A percentile compares a stretch with the other conserved stretches of the same genome.
Conservation (phyloP, 2,113 vertebrate genomes). For the Muntiacus muntjak region DNA sequence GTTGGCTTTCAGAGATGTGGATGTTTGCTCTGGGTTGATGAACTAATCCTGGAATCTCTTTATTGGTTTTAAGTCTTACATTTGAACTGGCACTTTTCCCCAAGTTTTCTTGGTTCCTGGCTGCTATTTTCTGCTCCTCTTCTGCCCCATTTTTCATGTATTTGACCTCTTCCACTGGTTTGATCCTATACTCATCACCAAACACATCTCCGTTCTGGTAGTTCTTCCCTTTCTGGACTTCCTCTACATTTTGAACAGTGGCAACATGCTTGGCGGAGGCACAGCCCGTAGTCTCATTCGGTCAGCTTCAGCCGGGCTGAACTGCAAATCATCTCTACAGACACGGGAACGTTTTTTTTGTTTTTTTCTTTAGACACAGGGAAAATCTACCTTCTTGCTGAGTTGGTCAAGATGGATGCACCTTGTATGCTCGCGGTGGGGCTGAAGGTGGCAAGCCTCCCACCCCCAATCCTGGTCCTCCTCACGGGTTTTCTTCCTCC, state of each 20-base stretch:
- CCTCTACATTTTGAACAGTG: slow-evolving; percentile 98
- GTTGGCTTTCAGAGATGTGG: too few relatives aligned
- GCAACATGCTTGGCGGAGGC: slow-evolving; percentile 99
- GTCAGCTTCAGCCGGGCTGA: slow-evolving; percentile 84
- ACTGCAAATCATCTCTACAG: slow-evolving; percentile 90
- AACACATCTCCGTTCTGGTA: slow-evolving; percentile 98
- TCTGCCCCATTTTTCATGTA: too few relatives aligned
- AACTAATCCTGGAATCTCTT: too few relatives aligned
- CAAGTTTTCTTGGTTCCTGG: too few relatives aligned
- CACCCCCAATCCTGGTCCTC: too few relatives aligned
- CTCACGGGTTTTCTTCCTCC: too few relatives aligned
- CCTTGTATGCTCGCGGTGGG: slow-evolving; percentile 39
- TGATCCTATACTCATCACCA: slow-evolving; percentile 61
- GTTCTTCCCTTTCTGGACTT: slow-evolving; percentile 94
- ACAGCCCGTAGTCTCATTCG: slow-evolving; percentile 99
- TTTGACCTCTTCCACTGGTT: too few relatives aligned
- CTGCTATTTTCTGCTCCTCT: too few relatives aligned
- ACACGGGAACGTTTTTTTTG: slow-evolving; percentile 62
- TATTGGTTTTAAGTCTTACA: too few relatives aligned
- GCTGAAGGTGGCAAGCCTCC: too few relatives aligned
- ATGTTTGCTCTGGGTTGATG: too few relatives aligned
- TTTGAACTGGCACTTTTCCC: too few relatives aligned
- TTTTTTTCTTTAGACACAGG: slow-evolving; percentile 25
- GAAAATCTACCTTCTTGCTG: slow-evolving; percentile 70
- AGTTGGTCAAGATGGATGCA: not conserved